Evolutionary conservation across 2,797 vertebrate species (phyloP).

Genomic region (Aeoliscus strigatus): DNA sequence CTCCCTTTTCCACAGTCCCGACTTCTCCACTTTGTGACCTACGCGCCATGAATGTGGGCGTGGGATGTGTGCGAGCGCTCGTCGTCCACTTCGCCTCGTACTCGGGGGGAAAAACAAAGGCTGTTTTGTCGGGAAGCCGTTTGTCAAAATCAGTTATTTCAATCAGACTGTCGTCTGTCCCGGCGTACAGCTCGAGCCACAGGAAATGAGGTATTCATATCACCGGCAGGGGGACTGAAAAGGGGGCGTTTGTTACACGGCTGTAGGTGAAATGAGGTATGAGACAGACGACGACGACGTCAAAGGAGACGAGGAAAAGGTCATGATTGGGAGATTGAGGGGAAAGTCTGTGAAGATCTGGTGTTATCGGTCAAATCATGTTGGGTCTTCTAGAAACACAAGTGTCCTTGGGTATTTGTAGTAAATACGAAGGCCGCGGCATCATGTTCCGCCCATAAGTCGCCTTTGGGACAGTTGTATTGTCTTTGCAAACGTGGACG

Average conservation of each 20-base stretch:
- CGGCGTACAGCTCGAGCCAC: conserved; percentile 65
- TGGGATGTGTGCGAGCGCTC: conserved; percentile 27
- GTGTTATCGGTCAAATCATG: too few relatives aligned
- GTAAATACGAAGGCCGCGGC: too few relatives aligned
- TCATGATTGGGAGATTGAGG: neutral
- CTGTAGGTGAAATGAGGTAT: conserved; percentile 61
- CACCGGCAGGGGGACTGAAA: conserved; percentile 65
- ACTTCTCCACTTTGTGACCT: conserved; percentile 16
- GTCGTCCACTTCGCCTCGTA: conserved; percentile 53
- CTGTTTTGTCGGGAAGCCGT: conserved; percentile 65
- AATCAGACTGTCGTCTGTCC: conserved; percentile 74
- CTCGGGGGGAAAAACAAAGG: conserved; percentile 71
- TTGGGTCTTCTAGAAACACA: too few relatives aligned
- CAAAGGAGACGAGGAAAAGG: conserved; percentile 6
- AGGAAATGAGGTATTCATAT: conserved; percentile 82
- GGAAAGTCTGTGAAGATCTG: too few relatives aligned
- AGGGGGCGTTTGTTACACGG: conserved; percentile 72
- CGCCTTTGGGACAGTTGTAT: too few relatives aligned
- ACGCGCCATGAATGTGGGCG: conserved; percentile 21
- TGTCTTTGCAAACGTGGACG: too few relatives aligned
- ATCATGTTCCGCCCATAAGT: too few relatives aligned
- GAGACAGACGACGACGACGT: conserved; percentile 14
- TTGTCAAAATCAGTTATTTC: conserved; percentile 73
- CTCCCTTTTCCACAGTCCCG: conserved; percentile 1
- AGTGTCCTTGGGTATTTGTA: too few relatives aligned